Evolutionary conservation across 2,113 vertebrate species (phyloP).

Genomic region (Corythoichthys haematopterus): DNA sequence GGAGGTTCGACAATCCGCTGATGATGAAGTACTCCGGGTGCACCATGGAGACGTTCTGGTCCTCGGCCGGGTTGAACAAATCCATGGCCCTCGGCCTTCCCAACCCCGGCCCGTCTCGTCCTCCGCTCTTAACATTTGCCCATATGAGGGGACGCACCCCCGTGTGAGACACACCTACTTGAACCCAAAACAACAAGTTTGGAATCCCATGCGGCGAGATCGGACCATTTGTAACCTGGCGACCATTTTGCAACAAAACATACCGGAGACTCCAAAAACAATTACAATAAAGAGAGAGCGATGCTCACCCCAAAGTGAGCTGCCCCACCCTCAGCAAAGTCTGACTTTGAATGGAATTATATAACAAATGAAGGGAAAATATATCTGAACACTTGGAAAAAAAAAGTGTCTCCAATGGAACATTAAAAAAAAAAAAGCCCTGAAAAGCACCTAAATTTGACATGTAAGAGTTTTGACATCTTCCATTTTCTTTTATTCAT

Average conservation of each 20-base stretch:
- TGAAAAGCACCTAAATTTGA: no score
- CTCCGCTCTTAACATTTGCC: background rate
- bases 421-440: no score
- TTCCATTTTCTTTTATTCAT: no score
- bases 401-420: no score
- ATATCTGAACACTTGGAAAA: no score
- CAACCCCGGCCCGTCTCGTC: background rate
- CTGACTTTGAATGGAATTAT: no score
- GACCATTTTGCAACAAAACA: background rate
- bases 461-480: no score
- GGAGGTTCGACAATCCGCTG: constrained; percentile 51
- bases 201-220: background rate
- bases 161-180: background rate
- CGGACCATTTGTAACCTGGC: background rate
- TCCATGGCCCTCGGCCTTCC: constrained; percentile 21
- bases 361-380: no score
- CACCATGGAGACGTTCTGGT: constrained; percentile 52
- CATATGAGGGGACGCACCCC: background rate
- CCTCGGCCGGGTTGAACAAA: constrained; percentile 34
- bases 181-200: background rate
- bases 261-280: background rate
- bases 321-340: no score
- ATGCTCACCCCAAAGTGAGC: no score
- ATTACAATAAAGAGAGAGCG: no score
- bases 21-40: constrained; percentile 62